Conservation (phyloP, 2,113 vertebrate species). For the Cathartes aura region DNA sequence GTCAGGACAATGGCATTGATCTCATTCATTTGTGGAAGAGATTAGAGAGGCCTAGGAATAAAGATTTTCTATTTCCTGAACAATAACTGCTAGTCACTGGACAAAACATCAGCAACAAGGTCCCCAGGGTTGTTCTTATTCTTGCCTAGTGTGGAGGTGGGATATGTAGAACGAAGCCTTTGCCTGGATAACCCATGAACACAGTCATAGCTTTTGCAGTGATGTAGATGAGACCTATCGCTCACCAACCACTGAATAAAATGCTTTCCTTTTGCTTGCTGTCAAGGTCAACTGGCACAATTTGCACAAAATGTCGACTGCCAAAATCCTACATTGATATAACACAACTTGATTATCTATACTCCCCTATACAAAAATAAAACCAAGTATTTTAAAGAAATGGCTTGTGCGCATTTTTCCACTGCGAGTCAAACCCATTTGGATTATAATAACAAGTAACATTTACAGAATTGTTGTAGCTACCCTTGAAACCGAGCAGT, state of each 20-base stretch:
- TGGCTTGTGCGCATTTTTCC: background rate
- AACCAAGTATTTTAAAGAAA: background rate
- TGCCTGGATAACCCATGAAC: background rate
- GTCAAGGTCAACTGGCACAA: background rate
- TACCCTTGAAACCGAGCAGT: background rate
- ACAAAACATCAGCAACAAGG: background rate
- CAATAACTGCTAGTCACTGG: background rate
- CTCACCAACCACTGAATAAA: background rate
- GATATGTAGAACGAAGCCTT: background rate
- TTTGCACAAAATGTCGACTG: background rate
- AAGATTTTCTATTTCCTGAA: constrained; percentile 51
- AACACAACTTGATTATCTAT: background rate
- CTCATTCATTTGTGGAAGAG: background rate
- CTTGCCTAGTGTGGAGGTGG: background rate
- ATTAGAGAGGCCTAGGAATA: constrained; percentile 12
- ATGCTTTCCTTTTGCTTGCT: background rate
- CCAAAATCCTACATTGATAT: fast-evolving
- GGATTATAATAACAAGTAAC: background rate
- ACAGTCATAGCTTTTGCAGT: background rate
- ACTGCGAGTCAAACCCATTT: background rate
- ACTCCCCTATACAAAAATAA: background rate
- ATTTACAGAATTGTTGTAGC: background rate
- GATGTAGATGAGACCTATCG: background rate
- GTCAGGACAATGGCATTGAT: background rate
- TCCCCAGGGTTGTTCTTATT: background rate